Conservation (phyloP, 2,797 vertebrate species). For the Capromys pilorides region DNA sequence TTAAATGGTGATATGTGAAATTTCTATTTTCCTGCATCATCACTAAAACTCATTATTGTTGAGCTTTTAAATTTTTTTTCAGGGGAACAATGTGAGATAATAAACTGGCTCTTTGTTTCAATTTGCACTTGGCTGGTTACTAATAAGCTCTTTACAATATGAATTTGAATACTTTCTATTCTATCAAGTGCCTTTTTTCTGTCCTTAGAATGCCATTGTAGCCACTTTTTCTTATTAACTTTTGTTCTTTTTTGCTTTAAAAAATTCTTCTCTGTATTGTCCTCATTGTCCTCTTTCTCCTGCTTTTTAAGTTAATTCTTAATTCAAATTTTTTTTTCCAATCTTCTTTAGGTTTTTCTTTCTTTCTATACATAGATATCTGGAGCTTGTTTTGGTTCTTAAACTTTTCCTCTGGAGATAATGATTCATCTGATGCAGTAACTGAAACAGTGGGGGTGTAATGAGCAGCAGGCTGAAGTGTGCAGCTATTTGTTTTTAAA, state of each 20-base stretch:
- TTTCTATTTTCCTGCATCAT: not conserved
- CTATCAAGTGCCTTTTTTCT: not conserved
- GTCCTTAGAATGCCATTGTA: not conserved
- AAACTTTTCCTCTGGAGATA: not conserved
- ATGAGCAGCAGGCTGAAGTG: not conserved
- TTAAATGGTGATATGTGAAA: not conserved
- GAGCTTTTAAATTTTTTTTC: not conserved
- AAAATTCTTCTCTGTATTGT: not conserved
- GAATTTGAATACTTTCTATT: constrained; percentile 27
- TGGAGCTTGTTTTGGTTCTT: constrained; percentile 32
- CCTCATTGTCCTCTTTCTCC: not conserved
- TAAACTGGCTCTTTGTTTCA: not conserved
- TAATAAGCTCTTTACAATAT: not conserved
- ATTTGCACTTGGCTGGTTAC: not conserved
- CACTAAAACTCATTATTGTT: not conserved
- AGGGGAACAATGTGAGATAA: not conserved
- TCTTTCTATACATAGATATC: not conserved
- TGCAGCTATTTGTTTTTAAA: not conserved
- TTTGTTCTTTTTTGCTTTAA: not conserved
- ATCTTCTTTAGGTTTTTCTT: not conserved
- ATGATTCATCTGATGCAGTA: not conserved
- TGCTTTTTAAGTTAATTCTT: not conserved
- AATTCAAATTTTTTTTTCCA: not conserved
- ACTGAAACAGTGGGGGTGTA: constrained; percentile 32
- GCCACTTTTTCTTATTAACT: not conserved